Evolutionary conservation across 2,888 invertebrate species (phyloP).

Genomic region (Harpalus rubripes): DNA sequence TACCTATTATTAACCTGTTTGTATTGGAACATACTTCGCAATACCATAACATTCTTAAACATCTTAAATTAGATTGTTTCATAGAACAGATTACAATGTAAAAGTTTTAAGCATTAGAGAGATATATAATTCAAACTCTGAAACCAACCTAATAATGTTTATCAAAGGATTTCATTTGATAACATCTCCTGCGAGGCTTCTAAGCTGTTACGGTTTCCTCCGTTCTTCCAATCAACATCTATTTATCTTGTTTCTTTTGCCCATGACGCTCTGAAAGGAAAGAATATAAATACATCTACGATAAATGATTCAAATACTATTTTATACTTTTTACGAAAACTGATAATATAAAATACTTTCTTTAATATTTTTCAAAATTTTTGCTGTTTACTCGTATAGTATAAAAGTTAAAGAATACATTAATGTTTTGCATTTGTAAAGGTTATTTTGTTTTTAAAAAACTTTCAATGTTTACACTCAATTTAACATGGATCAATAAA

Average conservation of each 20-base stretch:
- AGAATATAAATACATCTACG: not conserved
- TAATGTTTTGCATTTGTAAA: too few relatives aligned
- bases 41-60: too few relatives aligned
- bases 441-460: too few relatives aligned
- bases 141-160: conserved; percentile 6
- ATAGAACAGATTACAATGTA: too few relatives aligned
- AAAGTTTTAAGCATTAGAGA: not conserved
- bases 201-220: conserved; percentile 4
- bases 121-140: not conserved
- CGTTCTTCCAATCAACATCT: not conserved
- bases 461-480: too few relatives aligned
- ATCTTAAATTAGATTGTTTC: too few relatives aligned
- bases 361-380: too few relatives aligned
- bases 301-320: not conserved
- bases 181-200: conserved; percentile 1
- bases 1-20: too few relatives aligned
- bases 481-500: too few relatives aligned
- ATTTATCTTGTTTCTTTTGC: not conserved
- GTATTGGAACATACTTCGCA: too few relatives aligned
- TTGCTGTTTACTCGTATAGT: too few relatives aligned
- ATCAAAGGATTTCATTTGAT: not conserved
- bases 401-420: too few relatives aligned
- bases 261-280: not conserved
- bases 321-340: not conserved
- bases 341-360: not conserved